Conservation (phyloP, 1,140 invertebrate genomes). For the Solenopsis invicta region DNA sequence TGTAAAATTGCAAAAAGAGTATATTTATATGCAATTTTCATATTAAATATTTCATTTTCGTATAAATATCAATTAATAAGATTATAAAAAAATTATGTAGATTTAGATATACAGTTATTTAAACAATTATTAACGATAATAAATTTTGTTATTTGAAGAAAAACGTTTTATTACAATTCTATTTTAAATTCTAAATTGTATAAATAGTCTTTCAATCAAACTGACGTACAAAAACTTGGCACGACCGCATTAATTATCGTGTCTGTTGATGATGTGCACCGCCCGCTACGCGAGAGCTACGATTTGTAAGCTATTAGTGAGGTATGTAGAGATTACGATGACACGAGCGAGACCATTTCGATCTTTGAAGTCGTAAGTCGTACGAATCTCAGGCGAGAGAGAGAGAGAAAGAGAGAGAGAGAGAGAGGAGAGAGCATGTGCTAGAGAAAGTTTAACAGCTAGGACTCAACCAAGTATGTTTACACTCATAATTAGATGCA, state of each 20-base stretch:
- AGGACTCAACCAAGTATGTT: background rate
- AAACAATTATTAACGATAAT: too few relatives aligned
- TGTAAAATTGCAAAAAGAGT: too few relatives aligned
- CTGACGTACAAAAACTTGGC: too few relatives aligned
- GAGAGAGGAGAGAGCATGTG: background rate
- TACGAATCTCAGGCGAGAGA: background rate
- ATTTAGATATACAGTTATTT: too few relatives aligned
- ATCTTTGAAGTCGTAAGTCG: constrained; percentile 16
- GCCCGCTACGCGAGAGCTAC: background rate
- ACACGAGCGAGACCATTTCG: constrained; percentile 14
- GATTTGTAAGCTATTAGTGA: constrained; percentile 47
- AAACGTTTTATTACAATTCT: too few relatives aligned
- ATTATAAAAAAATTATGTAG: too few relatives aligned
- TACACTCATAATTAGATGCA: constrained; percentile 27
- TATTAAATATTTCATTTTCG: too few relatives aligned
- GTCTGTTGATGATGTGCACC: background rate
- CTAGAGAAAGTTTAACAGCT: background rate
- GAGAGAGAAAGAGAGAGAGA: constrained; percentile 18
- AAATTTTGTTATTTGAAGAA: too few relatives aligned
- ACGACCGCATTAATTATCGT: background rate
- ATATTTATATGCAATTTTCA: too few relatives aligned
- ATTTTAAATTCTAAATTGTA: too few relatives aligned
- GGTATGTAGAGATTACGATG: constrained; percentile 28
- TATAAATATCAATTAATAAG: too few relatives aligned
- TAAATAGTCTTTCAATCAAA: too few relatives aligned